phyloP scores from a whole-genome alignment of 2,888 invertebrate genomes.

The Mythimna impura region DNA sequence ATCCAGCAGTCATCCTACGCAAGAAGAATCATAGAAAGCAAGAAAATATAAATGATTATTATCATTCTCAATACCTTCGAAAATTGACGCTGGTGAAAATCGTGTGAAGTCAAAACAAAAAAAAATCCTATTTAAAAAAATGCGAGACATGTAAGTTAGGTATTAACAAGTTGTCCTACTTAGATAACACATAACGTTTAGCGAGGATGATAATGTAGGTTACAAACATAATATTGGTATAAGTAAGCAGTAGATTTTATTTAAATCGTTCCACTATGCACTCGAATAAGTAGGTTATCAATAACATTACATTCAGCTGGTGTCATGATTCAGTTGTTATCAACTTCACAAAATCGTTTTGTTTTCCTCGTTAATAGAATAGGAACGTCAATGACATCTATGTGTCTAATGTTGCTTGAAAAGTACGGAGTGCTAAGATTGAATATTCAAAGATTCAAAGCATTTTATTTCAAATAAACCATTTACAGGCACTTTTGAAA shows the following conservation, averaged over 20 bases:
- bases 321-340: constrained; percentile 25
- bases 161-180: constrained; percentile 26
- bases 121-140: neutral
- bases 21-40: no score
- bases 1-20: no score
- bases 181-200: constrained; percentile 41
- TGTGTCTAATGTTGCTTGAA: no score
- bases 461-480: no score
- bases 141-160: constrained; percentile 1
- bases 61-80: no score
- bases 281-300: constrained; percentile 33
- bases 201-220: constrained; percentile 29
- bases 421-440: no score
- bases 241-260: constrained; percentile 3
- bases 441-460: no score
- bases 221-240: constrained; percentile 22
- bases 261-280: constrained; percentile 11
- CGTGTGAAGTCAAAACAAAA: no score
- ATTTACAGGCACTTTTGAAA: no score
- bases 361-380: neutral
- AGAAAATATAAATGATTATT: no score
- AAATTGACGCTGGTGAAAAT: no score
- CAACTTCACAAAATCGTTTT: neutral
- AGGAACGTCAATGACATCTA: no score
- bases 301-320: constrained; percentile 17